Evolutionary conservation across 1,140 invertebrate species (phyloP).

Genomic region (Thaumatotibia leucotreta): DNA sequence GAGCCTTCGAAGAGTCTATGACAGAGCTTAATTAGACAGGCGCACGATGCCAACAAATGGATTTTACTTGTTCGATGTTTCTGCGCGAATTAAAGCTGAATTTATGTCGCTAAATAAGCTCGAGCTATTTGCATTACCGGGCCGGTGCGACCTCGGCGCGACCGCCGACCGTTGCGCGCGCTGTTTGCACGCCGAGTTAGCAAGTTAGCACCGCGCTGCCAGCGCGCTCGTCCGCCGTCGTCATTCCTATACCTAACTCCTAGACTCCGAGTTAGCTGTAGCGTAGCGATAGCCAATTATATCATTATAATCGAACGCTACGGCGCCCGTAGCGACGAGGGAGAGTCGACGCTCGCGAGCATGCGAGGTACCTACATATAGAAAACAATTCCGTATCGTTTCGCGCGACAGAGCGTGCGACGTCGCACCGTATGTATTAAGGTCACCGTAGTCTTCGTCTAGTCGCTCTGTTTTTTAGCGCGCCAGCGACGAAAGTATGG

Average conservation of each 20-base stretch:
- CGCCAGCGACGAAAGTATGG: conserved; percentile 72
- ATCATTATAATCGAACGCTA: background rate
- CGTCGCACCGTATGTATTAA: conserved; percentile 65
- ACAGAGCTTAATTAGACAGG: conserved; percentile 76
- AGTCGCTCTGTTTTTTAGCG: conserved; percentile 66
- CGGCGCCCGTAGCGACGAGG: conserved; percentile 4
- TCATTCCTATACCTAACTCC: background rate
- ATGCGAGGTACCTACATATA: conserved; percentile 27
- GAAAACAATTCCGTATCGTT: conserved; percentile 57
- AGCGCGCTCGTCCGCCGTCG: background rate
- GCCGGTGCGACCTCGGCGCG: conserved; percentile 17
- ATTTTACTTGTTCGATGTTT: conserved; percentile 71
- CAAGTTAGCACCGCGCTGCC: conserved; percentile 4
- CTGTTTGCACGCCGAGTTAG: conserved; percentile 31
- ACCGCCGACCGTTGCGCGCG: background rate
- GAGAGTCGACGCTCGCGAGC: conserved; percentile 24
- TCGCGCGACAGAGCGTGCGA: conserved; percentile 52
- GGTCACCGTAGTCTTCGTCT: conserved; percentile 60
- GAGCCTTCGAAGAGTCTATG: conserved; percentile 75
- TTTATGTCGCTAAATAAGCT: conserved; percentile 31
- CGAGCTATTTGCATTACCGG: conserved; percentile 36
- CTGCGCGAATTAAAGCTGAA: conserved; percentile 41
- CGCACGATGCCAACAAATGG: conserved; percentile 69
- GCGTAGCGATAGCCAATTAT: background rate
- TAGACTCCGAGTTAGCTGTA: background rate